These are phyloP conservation scores for Noturus placidus DNA, from an alignment of 2,113 vertebrate species.

Conservation along the genomic window DNA sequence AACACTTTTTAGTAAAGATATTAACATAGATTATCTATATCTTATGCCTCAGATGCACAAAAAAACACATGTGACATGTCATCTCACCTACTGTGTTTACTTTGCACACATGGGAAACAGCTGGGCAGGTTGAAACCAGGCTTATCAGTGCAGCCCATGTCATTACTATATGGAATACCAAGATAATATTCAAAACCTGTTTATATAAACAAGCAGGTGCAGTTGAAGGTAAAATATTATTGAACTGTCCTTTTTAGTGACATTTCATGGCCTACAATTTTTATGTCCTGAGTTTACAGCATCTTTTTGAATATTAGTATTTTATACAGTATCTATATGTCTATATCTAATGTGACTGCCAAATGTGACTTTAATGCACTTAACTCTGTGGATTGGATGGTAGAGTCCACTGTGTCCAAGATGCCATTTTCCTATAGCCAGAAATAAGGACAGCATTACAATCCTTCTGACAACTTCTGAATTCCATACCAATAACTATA, in stretches of 20 bases:
- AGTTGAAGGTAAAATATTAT: background rate
- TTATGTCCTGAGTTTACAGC: background rate
- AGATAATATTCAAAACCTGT: conserved; percentile 93
- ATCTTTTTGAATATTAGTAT: background rate
- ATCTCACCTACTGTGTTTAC: conserved; percentile 35
- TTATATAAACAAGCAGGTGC: conserved; percentile 28
- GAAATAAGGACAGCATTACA: background rate
- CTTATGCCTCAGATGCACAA: background rate
- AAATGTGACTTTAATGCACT: conserved; percentile 44
- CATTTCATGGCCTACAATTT: background rate
- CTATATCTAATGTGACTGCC: background rate
- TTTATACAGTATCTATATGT: too few species aligned
- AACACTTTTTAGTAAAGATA: background rate
- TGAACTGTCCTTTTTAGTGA: background rate
- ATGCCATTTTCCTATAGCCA: conserved; percentile 91
- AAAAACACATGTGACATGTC: background rate
- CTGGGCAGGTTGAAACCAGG: conserved; percentile 83
- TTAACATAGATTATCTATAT: background rate
- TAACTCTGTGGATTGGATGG: conserved; percentile 85
- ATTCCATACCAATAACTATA: background rate
- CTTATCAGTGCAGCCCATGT: conserved; percentile 92
- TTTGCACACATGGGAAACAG: conserved; percentile 75
- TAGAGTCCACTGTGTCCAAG: conserved; percentile 85
- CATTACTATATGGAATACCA: conserved; percentile 94
- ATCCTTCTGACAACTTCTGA: background rate